Base-by-base conservation (phyloP, 1,140 invertebrate species). In the Piezodorus guildinii region DNA sequence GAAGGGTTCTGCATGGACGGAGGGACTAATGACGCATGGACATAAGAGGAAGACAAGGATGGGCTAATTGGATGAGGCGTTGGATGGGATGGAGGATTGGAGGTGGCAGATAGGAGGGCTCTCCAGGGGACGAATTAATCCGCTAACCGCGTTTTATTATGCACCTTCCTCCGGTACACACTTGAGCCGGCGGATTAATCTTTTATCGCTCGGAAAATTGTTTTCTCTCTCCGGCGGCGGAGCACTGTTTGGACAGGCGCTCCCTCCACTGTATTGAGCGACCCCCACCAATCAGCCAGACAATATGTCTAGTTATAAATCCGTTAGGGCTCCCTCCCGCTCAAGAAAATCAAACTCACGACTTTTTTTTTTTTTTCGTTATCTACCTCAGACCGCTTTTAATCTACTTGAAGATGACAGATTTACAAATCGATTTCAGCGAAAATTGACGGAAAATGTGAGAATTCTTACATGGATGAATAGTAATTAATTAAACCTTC, bases 141-240 rank as follows among this genome's bases (percentile, higher is more conserved):
- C 52, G 52, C 30, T 56, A 56, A 56, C 30, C 52, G 52, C 21
- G 52, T 56, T 56, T 56, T 56, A 56, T 56, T 56, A 30, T 56
- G 21, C 21, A 23, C 21, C n/a, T 27, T 23, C 52, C 19, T 23
- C 30, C 52, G 30, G 52, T 27, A 56, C 52, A 23, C 23, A 30
- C 52, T 56, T 56, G 8, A 27, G 52, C 10, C 23, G 12, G 14
- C 23, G 52, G 52, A 30, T 39, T 39, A 39, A 39, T 39, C 52
- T 56, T 56, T 56, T 56, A 56, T 56, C 52, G 52, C 16, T 23
- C 30, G 30, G 52, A 56, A 56, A 56, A 56, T 56, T 56, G 52
- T 56, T 56, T 56, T 56, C 21, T 56, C 52, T 27, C 23, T 27
- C 23, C 21, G 52, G 12, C 52, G 21, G 52, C 6, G 6, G 34